Evolutionary conservation across 1,140 invertebrate genomes (phyloP), one percentile per base, ranked within the genome.

Genomic region (Mactra quadrangularis): DNA sequence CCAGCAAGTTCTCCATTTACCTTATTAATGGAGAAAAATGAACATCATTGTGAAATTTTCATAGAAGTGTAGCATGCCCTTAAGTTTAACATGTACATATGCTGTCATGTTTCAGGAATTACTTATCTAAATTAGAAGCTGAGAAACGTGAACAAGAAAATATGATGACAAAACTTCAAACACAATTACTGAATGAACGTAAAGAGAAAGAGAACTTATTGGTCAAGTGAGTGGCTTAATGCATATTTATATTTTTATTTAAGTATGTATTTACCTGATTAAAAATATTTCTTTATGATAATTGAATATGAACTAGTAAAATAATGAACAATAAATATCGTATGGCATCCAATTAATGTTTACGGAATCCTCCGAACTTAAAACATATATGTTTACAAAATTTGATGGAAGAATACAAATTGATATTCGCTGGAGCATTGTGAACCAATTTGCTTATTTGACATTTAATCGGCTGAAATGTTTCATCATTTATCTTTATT

Each of bases 81-180:
- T n/a, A n/a, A n/a, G n/a, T n/a, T n/a, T n/a, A n/a, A n/a, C n/a
- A n/a, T n/a, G n/a, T n/a, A n/a, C 7, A 38, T 38, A 25, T 29
- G 45, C 22, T 33, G 15, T 7, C 4, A 41, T 31, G 9, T 52
- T 57, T 9, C 22, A 76, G 74, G 31, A 35, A 64, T 38, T 76
- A 76, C n/a, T 41, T 76, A 55, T 60, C 74, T 4, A 60, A 50
- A n/a, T 41, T 76, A 22, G 74, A 76, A 31, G 57, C 74, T 7
- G 74, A 76, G 17, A 76, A 76, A 33, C 57, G 74, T 17, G 74
- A 76, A 3, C 59, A 76, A 50, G 74, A 76, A 3, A 38, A 7
- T 3, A 64, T 62, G 41, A 11, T 76, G 13, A 57, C 59, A 6
- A 38, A 52, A 13, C 59, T 76, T 19, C 45, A 76, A 25, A 9